phyloP scores from a whole-genome alignment of 2,888 invertebrate genomes.

The Sycophila texana region DNA sequence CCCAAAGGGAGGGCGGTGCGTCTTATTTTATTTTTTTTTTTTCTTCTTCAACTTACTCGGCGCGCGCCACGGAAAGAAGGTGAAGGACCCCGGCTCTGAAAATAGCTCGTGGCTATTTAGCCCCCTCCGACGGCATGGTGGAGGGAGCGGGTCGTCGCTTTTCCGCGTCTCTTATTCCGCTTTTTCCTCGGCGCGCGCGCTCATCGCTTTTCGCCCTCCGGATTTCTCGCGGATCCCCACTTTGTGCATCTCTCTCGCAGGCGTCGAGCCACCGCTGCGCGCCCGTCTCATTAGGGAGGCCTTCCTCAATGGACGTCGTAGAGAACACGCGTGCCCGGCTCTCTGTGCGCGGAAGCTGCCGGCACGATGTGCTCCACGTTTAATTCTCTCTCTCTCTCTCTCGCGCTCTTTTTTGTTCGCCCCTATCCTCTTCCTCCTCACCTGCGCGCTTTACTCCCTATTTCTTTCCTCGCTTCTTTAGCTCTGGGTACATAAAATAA shows the following conservation, averaged over 20 bases:
- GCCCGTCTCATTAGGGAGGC: constrained; percentile 38
- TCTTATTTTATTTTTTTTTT: background rate
- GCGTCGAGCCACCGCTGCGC: background rate
- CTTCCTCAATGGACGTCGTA: constrained; percentile 41
- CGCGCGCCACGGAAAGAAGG: constrained; percentile 36
- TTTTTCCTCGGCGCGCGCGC: background rate
- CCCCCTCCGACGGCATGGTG: background rate
- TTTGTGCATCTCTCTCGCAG: constrained; percentile 23
- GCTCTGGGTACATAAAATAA: background rate
- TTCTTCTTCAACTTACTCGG: constrained; percentile 26
- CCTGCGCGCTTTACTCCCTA: background rate
- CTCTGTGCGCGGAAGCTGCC: background rate
- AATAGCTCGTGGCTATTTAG: constrained; percentile 53
- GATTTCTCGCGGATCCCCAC: constrained; percentile 29
- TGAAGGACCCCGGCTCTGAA: constrained; percentile 49
- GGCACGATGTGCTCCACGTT: constrained; percentile 4
- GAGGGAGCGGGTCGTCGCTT: background rate
- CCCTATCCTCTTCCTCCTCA: background rate
- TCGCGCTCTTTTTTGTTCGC: background rate
- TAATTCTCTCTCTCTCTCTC: constrained; percentile 13
- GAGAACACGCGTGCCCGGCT: constrained; percentile 5
- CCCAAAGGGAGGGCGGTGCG: background rate
- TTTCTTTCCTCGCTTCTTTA: background rate
- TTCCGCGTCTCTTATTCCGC: background rate
- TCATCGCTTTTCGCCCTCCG: constrained; percentile 33